A percentile compares a stretch with the other conserved stretches of the same genome.
Evolutionary conservation across 2,113 vertebrate genomes (phyloP).

Genomic region (Pelusios castaneus): DNA sequence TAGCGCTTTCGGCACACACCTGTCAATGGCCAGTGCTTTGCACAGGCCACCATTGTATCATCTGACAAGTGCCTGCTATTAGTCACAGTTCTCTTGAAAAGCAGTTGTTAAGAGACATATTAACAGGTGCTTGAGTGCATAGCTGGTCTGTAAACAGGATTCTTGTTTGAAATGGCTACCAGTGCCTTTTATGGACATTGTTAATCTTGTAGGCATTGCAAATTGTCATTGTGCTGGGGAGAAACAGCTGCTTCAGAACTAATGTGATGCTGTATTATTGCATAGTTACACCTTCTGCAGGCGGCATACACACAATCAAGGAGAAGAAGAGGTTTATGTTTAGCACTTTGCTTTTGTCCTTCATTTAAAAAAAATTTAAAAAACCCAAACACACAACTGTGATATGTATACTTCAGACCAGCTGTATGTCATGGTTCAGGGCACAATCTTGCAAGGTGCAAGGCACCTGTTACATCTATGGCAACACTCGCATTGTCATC

Average conservation of each 20-base stretch:
- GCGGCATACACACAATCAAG: slow-evolving; percentile 56
- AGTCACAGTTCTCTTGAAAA: slow-evolving; percentile 78
- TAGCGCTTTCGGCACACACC: slow-evolving; percentile 77
- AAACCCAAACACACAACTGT: not conserved
- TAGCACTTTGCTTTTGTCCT: slow-evolving; percentile 53
- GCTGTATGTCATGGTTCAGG: not conserved
- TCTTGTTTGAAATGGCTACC: slow-evolving; percentile 75
- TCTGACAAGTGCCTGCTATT: slow-evolving; percentile 81
- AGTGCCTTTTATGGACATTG: slow-evolving; percentile 74
- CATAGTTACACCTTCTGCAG: slow-evolving; percentile 78
- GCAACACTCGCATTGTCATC: not conserved
- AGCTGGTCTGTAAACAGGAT: slow-evolving; percentile 79
- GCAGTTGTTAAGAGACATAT: slow-evolving; percentile 82
- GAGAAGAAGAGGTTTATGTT: not conserved
- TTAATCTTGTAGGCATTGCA: slow-evolving; percentile 75
- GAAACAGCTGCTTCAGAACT: slow-evolving; percentile 76
- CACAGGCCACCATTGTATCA: slow-evolving; percentile 78
- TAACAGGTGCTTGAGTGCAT: slow-evolving; percentile 82
- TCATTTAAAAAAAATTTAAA: not conserved
- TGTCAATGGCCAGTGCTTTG: slow-evolving; percentile 63
- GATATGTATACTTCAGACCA: not conserved
- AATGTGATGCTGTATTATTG: slow-evolving; percentile 75
- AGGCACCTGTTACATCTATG: not conserved
- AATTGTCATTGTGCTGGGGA: slow-evolving; percentile 75
- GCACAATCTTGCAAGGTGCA: slow-evolving; percentile 32